Percentiles rank a stretch among this genome's conserved stretches.
Evolutionary conservation across 2,888 invertebrate species (phyloP).

Genomic region (Macrosiphum euphorbiae): DNA sequence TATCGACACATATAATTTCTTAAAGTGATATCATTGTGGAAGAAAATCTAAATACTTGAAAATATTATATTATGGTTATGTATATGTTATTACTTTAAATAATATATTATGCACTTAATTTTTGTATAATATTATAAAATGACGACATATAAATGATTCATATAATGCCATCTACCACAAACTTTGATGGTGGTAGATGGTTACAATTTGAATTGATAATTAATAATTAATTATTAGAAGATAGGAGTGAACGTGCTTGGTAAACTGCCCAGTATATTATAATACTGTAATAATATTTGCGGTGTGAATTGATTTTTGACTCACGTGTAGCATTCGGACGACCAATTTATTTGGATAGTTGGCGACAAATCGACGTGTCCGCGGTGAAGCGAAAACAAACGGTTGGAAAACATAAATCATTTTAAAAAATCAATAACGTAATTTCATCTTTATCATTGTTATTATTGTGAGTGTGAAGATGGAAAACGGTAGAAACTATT

Average conservation of each 20-base stretch:
- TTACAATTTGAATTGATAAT: no score
- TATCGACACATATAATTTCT: background rate
- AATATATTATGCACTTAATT: no score
- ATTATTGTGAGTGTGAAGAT: background rate
- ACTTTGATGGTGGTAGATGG: no score
- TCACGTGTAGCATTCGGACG: background rate
- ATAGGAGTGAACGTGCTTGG: background rate
- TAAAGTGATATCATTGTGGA: background rate
- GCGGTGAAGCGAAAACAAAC: background rate
- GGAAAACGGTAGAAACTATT: background rate
- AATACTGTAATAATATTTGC: background rate
- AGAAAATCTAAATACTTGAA: background rate
- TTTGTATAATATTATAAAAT: no score
- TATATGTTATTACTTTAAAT: background rate
- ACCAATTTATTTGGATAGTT: background rate
- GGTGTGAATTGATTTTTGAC: background rate
- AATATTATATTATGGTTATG: background rate
- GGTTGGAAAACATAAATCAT: background rate
- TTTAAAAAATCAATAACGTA: conserved; percentile 24
- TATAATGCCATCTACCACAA: no score
- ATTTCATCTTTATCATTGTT: background rate
- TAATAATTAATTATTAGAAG: background rate
- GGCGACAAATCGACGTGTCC: background rate
- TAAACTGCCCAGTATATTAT: background rate
- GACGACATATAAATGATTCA: no score